Evolutionary conservation across 64 coral and sea anemone species (phyloP).

Genomic region (Stichodactyla helianthus): DNA sequence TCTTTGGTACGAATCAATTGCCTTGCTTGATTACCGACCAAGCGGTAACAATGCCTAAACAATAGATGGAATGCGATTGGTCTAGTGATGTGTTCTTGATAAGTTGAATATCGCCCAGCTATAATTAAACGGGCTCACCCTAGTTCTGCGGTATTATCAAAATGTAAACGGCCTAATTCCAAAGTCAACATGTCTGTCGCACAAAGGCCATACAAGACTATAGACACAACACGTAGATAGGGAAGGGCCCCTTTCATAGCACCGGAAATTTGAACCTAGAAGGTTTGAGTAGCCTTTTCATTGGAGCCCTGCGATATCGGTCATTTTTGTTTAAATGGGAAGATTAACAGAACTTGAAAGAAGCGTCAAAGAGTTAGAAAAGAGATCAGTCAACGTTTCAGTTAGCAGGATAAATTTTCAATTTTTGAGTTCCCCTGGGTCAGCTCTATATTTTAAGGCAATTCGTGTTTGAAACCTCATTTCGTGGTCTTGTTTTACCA

Average conservation of each 20-base stretch:
- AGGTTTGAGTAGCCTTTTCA: neutral
- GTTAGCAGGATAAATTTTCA: neutral
- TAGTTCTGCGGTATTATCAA: neutral
- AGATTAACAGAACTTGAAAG: neutral
- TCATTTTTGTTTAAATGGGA: neutral
- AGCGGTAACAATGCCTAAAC: constrained; percentile 8
- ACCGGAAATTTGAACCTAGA: constrained; percentile 17
- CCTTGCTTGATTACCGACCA: constrained; percentile 4
- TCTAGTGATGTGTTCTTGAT: constrained; percentile 17
- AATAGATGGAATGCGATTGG: constrained; percentile 3
- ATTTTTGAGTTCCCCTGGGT: neutral
- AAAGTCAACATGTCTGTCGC: constrained; percentile 28
- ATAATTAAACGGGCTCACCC: constrained; percentile 1
- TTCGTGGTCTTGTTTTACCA: neutral
- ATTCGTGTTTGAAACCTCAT: neutral
- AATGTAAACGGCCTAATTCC: constrained; percentile 12
- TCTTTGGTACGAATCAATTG: neutral
- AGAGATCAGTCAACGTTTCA: neutral
- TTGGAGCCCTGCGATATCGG: neutral
- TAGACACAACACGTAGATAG: neutral
- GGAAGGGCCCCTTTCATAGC: neutral
- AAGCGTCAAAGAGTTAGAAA: neutral
- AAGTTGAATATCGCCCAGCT: neutral
- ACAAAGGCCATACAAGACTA: neutral
- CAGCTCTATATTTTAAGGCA: neutral